Evolutionary conservation across 1,140 invertebrate genomes (phyloP).

Genomic region (Neocloeon triangulifer): DNA sequence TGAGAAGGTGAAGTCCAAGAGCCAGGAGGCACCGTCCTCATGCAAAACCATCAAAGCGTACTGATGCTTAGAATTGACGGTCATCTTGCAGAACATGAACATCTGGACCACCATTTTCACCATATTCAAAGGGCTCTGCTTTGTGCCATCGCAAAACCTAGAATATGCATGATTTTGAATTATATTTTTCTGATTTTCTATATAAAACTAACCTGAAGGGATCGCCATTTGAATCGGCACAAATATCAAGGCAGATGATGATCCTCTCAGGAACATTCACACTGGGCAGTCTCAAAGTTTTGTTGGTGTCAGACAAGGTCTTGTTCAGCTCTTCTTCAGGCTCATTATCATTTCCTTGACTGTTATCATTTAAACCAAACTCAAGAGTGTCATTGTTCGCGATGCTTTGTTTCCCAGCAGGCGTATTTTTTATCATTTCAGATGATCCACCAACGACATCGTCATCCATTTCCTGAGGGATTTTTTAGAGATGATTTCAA

Average conservation of each 20-base stretch:
- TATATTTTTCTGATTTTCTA: too few species aligned
- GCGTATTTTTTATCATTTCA: too few species aligned
- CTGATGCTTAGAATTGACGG: conserved; percentile 35
- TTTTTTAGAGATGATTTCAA: too few species aligned
- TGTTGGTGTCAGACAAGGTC: too few species aligned
- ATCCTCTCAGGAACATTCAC: conserved; percentile 35
- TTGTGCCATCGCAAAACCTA: conserved; percentile 30
- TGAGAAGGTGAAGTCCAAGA: conserved; percentile 36
- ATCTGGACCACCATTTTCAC: conserved; percentile 35
- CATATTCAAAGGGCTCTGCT: conserved; percentile 30
- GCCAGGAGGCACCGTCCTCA: conserved; percentile 24
- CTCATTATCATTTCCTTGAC: too few species aligned
- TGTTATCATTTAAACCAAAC: too few species aligned
- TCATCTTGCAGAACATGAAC: conserved; percentile 36
- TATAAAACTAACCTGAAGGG: conserved; percentile 28
- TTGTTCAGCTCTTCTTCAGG: conserved; percentile 6
- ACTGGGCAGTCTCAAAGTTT: conserved; percentile 18
- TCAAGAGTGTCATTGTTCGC: too few species aligned
- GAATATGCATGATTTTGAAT: too few species aligned
- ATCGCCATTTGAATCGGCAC: conserved; percentile 29
- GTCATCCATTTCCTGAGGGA: too few species aligned
- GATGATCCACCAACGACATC: too few species aligned
- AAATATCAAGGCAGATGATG: conserved; percentile 37
- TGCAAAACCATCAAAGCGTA: conserved; percentile 38
- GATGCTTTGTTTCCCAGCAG: too few species aligned